These are phyloP conservation scores for Agriopis aurantiaria DNA, from an alignment of 2,888 invertebrate genomes.

Conservation along the genomic window DNA sequence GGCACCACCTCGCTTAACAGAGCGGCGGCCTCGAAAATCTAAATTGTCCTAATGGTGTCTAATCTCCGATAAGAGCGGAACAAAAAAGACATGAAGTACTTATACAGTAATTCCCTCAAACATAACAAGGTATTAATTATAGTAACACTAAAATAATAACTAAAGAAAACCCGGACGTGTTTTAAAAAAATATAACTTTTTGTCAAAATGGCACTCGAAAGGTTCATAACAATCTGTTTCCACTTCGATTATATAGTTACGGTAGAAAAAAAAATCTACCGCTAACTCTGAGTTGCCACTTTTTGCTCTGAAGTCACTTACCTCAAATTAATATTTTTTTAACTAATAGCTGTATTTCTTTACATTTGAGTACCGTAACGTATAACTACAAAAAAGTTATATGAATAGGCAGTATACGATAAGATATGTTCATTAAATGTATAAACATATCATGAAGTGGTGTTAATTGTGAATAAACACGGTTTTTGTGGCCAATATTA, in stretches of 20 bases:
- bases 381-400: conserved; percentile 2
- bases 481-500: too few species aligned
- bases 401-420: background rate
- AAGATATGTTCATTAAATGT: background rate
- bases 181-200: background rate
- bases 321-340: conserved; percentile 24
- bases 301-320: conserved; percentile 19
- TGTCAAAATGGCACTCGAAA: background rate
- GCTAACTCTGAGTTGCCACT: conserved; percentile 10
- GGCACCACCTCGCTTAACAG: too few species aligned
- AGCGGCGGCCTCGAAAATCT: too few species aligned
- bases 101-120: too few species aligned
- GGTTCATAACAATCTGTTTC: conserved; percentile 1
- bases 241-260: background rate
- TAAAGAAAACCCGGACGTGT: too few species aligned
- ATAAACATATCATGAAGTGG: background rate
- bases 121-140: too few species aligned
- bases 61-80: too few species aligned
- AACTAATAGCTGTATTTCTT: conserved; percentile 19
- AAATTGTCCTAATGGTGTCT: too few species aligned
- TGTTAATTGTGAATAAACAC: background rate
- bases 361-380: conserved; percentile 1
- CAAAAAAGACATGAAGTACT: too few species aligned
- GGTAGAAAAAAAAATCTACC: conserved; percentile 5
- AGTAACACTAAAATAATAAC: too few species aligned